Percentiles rank a stretch among this genome's conserved stretches.
Conservation (phyloP, 2,113 vertebrate genomes). For the Ivindomyrus marchei region DNA sequence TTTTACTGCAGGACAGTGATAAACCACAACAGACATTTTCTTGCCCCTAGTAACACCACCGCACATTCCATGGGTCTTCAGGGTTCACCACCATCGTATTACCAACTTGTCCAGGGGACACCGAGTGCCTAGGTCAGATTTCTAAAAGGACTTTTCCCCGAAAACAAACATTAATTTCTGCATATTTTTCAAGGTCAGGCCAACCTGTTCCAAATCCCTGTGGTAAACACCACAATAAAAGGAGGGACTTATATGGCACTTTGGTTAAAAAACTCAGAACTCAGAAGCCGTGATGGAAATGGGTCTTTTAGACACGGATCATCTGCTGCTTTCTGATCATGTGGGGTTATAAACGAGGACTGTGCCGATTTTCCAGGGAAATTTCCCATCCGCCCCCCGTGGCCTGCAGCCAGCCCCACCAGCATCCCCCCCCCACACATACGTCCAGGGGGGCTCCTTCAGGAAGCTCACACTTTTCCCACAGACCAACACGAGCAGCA, state of each 20-base stretch:
- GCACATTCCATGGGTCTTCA: not conserved
- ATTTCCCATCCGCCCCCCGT: not conserved
- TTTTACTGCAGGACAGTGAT: not conserved
- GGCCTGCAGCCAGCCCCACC: not conserved
- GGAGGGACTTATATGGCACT: not conserved
- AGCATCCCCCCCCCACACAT: not conserved
- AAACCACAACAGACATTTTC: not conserved
- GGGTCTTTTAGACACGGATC: not conserved
- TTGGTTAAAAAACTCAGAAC: not conserved
- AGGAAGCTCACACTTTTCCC: not conserved
- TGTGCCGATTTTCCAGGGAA: not conserved
- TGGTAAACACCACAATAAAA: not conserved
- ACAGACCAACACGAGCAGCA: not conserved
- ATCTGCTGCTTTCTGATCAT: not conserved
- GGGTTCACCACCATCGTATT: not conserved
- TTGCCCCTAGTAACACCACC: not conserved
- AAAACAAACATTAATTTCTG: not conserved
- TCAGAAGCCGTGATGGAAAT: not conserved
- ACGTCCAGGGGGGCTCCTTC: not conserved
- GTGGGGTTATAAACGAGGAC: not conserved
- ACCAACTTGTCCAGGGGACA: not conserved
- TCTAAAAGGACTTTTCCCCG: not conserved
- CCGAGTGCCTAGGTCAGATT: not conserved
- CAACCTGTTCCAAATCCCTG: not conserved
- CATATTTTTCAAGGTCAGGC: not conserved